phyloP scores from a whole-genome alignment of 2,113 vertebrate species.

The Petrocephalus microphthalmus region DNA sequence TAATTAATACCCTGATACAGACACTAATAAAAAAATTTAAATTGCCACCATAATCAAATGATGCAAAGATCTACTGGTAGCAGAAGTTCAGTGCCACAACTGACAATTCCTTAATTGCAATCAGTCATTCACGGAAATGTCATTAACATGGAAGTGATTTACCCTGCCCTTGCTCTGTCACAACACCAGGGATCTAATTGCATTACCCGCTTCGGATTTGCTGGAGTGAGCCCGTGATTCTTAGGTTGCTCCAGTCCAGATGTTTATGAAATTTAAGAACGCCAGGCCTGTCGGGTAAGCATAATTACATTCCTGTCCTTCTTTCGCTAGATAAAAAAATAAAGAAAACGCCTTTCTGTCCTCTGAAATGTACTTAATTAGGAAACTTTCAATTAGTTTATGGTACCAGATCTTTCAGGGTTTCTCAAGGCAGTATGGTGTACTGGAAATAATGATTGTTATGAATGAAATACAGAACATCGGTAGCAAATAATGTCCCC shows the following conservation, averaged over 20 bases:
- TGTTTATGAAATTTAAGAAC: slow-evolving; percentile 99
- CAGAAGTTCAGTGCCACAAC: slow-evolving; percentile 98
- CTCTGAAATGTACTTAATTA: slow-evolving; percentile 82
- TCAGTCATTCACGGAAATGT: slow-evolving; percentile 99
- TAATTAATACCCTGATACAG: slow-evolving; percentile 98
- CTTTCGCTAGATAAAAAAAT: slow-evolving; percentile 26
- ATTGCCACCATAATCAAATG: slow-evolving; percentile 99
- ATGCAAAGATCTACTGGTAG: slow-evolving; percentile 97
- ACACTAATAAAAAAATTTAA: slow-evolving; percentile 99
- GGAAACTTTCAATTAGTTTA: slow-evolving; percentile 87
- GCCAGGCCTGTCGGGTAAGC: slow-evolving; percentile 99
- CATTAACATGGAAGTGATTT: slow-evolving; percentile 99
- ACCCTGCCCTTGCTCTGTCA: slow-evolving; percentile 99
- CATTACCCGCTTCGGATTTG: slow-evolving; percentile 99
- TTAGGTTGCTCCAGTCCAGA: slow-evolving; percentile 98
- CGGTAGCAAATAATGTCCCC: background rate
- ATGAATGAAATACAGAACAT: background rate
- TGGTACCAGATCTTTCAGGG: slow-evolving; percentile 22
- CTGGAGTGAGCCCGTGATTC: slow-evolving; percentile 98
- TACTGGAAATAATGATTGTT: background rate
- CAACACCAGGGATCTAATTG: slow-evolving; percentile 99
- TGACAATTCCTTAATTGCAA: slow-evolving; percentile 99
- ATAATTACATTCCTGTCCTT: slow-evolving; percentile 80
- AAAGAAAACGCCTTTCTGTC: slow-evolving; percentile 6
- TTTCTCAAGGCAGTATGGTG: background rate